Evolutionary conservation across 2,113 vertebrate genomes (phyloP).

Genomic region (Hystrix cristata): DNA sequence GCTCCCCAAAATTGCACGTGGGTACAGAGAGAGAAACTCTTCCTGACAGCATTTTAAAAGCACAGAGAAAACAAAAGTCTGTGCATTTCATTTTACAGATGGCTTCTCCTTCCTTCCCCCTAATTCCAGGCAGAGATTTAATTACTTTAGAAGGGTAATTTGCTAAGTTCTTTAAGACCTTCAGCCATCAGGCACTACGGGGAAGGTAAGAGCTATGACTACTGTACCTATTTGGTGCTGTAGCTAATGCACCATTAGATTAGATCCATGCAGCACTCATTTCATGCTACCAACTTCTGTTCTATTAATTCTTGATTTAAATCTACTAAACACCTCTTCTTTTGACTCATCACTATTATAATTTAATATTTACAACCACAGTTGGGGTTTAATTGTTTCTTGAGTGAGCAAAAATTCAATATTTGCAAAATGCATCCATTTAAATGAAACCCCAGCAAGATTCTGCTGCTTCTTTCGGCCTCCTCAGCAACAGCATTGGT

Average conservation of each 20-base stretch:
- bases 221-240: constrained; percentile 62
- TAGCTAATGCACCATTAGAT: constrained; percentile 60
- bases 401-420: constrained; percentile 77
- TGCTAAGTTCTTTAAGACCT: constrained; percentile 69
- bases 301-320: constrained; percentile 76
- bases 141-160: constrained; percentile 73
- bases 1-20: neutral
- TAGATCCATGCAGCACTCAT: neutral
- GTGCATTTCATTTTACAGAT: constrained; percentile 59
- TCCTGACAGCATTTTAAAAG: neutral
- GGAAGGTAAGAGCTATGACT: constrained; percentile 23
- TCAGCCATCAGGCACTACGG: constrained; percentile 41
- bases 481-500: constrained; percentile 61
- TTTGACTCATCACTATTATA: constrained; percentile 68
- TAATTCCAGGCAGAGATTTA: constrained; percentile 62
- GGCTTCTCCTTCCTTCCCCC: neutral
- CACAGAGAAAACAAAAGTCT: neutral
- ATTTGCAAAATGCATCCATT: constrained; percentile 81
- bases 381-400: constrained; percentile 84
- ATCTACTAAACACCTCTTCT: constrained; percentile 71
- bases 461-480: constrained; percentile 67
- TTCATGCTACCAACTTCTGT: constrained; percentile 69
- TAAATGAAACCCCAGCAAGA: constrained; percentile 82
- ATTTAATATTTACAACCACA: constrained; percentile 80
- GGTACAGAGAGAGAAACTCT: neutral